These are phyloP conservation scores for Cantharis rufa DNA, from an alignment of 2,888 invertebrate genomes.

Conservation along the genomic window DNA sequence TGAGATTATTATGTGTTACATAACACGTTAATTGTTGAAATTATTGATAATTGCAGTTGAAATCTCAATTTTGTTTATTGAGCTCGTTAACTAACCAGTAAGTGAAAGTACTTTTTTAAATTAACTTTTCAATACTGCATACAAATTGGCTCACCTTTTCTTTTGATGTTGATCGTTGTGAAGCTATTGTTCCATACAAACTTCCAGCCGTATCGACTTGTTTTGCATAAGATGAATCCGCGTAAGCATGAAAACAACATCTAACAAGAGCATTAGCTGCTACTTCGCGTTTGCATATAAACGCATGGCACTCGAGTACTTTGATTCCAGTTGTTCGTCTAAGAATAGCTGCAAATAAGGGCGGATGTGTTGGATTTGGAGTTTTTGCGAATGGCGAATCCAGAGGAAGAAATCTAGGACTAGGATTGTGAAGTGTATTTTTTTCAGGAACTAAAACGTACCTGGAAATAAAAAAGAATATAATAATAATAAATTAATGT, in stretches of 20 bases:
- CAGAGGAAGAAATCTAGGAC: conserved; percentile 88
- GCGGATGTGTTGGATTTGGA: conserved; percentile 91
- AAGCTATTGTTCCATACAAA: conserved; percentile 52
- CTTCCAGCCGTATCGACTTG: conserved; percentile 69
- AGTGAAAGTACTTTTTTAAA: neutral
- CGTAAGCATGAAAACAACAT: conserved; percentile 97
- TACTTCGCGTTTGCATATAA: conserved; percentile 94
- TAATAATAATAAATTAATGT: neutral
- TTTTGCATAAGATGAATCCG: conserved; percentile 91
- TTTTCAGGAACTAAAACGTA: conserved; percentile 58
- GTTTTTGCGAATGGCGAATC: conserved; percentile 95
- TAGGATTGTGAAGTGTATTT: conserved; percentile 61
- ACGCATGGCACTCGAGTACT: conserved; percentile 98
- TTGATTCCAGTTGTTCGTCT: conserved; percentile 95
- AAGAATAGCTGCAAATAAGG: conserved; percentile 94
- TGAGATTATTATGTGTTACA: conserved; percentile 10
- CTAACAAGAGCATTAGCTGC: conserved; percentile 97
- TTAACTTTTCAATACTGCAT: neutral
- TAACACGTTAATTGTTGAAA: neutral
- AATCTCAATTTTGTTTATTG: neutral
- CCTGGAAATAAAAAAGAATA: conserved; percentile 42
- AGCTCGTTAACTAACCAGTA: neutral
- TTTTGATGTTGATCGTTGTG: conserved; percentile 48
- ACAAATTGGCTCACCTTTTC: conserved; percentile 46
- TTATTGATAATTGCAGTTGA: neutral